These are phyloP conservation scores for Caenorhabditis auriculariae DNA, from an alignment of 2,888 invertebrate species.

Conservation along the genomic window DNA sequence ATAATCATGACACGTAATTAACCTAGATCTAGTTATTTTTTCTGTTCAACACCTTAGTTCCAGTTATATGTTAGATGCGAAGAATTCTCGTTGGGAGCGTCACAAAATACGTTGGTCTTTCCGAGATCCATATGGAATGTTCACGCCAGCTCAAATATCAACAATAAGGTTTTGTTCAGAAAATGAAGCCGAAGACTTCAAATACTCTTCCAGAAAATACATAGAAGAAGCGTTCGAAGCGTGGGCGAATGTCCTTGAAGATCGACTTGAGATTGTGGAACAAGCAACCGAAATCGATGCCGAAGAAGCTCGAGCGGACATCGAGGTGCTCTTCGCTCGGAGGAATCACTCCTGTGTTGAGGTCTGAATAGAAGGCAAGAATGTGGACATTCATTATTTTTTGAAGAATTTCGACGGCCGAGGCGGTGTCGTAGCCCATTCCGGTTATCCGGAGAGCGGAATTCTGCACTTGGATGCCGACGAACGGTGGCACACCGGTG, in stretches of 20 bases:
- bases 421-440: conserved; percentile 57
- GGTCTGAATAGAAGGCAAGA: conserved; percentile 7
- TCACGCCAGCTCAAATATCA: no score
- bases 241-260: conserved; percentile 28
- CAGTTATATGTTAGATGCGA: no score
- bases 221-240: conserved; percentile 14
- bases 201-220: conserved; percentile 15
- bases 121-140: no score
- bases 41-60: no score
- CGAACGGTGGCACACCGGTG: conserved; percentile 37
- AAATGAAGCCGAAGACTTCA: no score
- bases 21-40: no score
- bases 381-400: conserved; percentile 1
- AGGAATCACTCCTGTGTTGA: conserved; percentile 25
- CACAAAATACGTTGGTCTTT: no score
- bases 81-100: no score
- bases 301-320: conserved; percentile 5
- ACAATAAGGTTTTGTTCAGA: no score
- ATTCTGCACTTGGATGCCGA: conserved; percentile 58
- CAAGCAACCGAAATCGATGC: neutral
- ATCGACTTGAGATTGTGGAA: conserved; percentile 17
- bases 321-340: conserved; percentile 15
- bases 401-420: conserved; percentile 35
- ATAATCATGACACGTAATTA: no score
- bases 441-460: conserved; percentile 53